Base-by-base conservation (phyloP, 2,888 invertebrate species). In the Dasypogon diadema region DNA sequence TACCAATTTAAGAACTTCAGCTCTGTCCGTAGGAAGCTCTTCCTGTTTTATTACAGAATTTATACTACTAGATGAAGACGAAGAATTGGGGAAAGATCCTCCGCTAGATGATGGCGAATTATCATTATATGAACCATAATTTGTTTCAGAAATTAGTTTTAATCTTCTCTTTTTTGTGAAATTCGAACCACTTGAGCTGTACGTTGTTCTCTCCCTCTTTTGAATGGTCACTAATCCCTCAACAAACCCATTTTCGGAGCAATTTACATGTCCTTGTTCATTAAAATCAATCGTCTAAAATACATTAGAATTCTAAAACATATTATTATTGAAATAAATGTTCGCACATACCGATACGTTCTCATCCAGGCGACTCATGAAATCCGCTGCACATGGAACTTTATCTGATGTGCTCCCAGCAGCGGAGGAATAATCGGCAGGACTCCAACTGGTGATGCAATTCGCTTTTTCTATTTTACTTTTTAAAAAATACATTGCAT, bases 1-100 rank as follows among this genome's bases (percentile, higher is more conserved):
- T 78, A 89, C 87, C 82, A 88, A 88, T 81, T 88, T 89, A 0
- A 90, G 87, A 83, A 90, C 89, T 70, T 88, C 88, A 73, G 87
- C 83, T 37, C 88, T 80, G 65, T 89, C 87, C 79, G 85, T 81
- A 42, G 89, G 89, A 75, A 90, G 84, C 2, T 14, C 1, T 54
- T 51, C 30, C 14, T 12, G 56, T 48, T 76, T 77, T 18, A 81
- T 80, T 46, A n/a, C 14, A 24, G 2, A 18, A 48, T 22, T n/a
- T 10, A 3, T 5, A 22, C 2, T n/a, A 10, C 82, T 82, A 30
- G 18, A 16, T 54, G 60, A 37, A 18, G 24, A 12, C 0, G 24
- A 46, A 0, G 14, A 8, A 22, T 12, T 46, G 30, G 30, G 26
- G 10, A 34, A 37, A 10, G 34, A 16, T 10, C 4, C 10, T 8